A percentile compares a stretch with the other conserved stretches of the same genome.
Evolutionary conservation across 1,140 invertebrate genomes (phyloP).

Genomic region (Wasmannia auropunctata): DNA sequence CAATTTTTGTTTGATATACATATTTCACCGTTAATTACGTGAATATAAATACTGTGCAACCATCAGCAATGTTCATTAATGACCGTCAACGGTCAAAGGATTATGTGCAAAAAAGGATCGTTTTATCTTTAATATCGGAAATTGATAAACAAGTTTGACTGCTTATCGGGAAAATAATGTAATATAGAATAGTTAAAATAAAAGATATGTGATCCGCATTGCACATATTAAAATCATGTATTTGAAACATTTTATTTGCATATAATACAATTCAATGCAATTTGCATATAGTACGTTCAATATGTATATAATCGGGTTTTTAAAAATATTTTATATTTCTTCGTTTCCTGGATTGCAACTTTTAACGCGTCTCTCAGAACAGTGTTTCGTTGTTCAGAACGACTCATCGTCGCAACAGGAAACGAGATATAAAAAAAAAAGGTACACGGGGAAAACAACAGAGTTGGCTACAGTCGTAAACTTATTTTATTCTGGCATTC

Average conservation of each 20-base stretch:
- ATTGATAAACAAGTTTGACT: conserved; percentile 11
- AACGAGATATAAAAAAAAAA: neutral
- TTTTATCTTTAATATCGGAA: conserved; percentile 12
- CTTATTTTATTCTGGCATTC: neutral
- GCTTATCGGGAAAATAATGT: neutral
- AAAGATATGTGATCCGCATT: neutral
- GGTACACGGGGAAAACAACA: neutral
- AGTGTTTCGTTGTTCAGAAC: too few relatives aligned
- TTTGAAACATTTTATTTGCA: neutral
- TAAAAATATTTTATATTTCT: neutral
- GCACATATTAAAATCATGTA: neutral
- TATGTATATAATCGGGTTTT: neutral
- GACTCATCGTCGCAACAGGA: neutral
- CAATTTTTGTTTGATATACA: conserved; percentile 2
- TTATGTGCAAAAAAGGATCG: neutral
- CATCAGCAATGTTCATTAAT: neutral
- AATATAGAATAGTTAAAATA: neutral
- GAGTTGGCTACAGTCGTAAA: neutral
- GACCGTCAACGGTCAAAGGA: neutral
- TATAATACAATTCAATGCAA: too few relatives aligned
- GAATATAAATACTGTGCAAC: neutral
- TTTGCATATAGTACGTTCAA: too few relatives aligned
- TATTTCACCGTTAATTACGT: neutral
- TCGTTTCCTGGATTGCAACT: neutral
- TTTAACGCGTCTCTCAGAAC: neutral